Evolutionary conservation across 2,113 vertebrate species (phyloP).

Genomic region (Acrocephalus kingi): DNA sequence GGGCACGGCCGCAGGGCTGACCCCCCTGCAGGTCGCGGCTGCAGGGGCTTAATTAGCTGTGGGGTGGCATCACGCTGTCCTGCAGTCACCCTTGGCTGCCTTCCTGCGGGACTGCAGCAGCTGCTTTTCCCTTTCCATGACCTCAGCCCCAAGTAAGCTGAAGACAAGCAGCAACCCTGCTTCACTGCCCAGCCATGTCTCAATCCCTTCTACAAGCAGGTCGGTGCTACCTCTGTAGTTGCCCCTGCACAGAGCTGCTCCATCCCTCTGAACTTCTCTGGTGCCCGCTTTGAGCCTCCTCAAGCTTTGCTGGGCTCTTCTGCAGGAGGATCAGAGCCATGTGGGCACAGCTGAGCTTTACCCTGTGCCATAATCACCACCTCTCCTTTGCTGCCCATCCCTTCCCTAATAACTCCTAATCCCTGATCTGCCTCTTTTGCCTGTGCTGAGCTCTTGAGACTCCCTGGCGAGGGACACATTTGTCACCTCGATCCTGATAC

Average conservation of each 20-base stretch:
- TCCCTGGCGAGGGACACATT: neutral
- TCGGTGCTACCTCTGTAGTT: neutral
- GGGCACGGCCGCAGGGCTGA: neutral
- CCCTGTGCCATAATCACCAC: neutral
- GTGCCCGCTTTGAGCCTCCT: rapidly evolving
- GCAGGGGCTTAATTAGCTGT: neutral
- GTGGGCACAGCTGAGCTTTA: neutral
- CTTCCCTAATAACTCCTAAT: neutral
- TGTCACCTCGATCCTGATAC: neutral
- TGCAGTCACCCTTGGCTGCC: neutral
- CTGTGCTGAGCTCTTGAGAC: neutral
- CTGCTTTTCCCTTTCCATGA: neutral
- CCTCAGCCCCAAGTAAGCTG: neutral
- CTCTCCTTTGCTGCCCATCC: neutral
- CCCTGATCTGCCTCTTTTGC: rapidly evolving
- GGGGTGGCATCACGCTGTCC: neutral
- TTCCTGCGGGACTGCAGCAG: neutral
- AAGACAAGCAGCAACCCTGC: neutral
- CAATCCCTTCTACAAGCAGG: neutral
- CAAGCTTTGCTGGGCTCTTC: neutral
- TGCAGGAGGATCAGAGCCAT: neutral
- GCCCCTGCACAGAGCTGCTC: neutral
- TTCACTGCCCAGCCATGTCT: neutral
- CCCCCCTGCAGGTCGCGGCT: rapidly evolving
- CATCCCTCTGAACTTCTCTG: rapidly evolving